Evolutionary conservation across 2,888 invertebrate genomes (phyloP).

Genomic region (Charanyca ferruginea): DNA sequence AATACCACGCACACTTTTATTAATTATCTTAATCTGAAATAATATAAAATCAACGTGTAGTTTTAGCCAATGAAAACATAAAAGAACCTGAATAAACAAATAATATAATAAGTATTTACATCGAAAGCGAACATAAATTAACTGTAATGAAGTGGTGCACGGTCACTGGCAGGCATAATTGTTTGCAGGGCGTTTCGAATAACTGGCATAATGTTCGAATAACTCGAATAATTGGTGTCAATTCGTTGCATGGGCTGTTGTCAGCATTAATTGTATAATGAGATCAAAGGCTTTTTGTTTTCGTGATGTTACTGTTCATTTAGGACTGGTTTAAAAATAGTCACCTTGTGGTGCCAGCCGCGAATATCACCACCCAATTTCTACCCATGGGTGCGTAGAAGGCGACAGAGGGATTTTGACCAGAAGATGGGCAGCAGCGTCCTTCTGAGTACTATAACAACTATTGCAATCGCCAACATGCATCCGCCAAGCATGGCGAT

Average conservation of each 20-base stretch:
- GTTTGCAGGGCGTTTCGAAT: conserved; percentile 36
- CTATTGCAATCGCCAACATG: too few relatives aligned
- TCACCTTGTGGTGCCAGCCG: too few relatives aligned
- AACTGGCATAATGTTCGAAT: conserved; percentile 46
- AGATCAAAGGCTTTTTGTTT: conserved; percentile 29
- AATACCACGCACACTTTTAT: background rate
- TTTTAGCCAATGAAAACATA: background rate
- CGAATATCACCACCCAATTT: too few relatives aligned
- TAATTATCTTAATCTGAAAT: background rate
- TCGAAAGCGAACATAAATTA: conserved; percentile 31
- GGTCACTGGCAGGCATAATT: conserved; percentile 48
- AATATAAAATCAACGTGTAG: background rate
- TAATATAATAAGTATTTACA: conserved; percentile 13
- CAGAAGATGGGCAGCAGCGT: too few relatives aligned
- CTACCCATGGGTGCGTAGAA: too few relatives aligned
- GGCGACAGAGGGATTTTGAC: too few relatives aligned
- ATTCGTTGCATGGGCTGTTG: conserved; percentile 11
- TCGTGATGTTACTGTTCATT: background rate
- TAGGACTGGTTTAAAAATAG: background rate
- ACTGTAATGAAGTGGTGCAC: conserved; percentile 36
- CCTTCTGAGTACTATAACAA: too few relatives aligned
- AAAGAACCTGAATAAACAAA: conserved; percentile 15
- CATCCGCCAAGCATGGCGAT: too few relatives aligned
- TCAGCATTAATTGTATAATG: conserved; percentile 27
- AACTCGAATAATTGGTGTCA: conserved; percentile 29